Evolutionary conservation across 2,888 invertebrate species (phyloP), one percentile per base, ranked within the genome.

Genomic region (Steinernema scapterisci): DNA sequence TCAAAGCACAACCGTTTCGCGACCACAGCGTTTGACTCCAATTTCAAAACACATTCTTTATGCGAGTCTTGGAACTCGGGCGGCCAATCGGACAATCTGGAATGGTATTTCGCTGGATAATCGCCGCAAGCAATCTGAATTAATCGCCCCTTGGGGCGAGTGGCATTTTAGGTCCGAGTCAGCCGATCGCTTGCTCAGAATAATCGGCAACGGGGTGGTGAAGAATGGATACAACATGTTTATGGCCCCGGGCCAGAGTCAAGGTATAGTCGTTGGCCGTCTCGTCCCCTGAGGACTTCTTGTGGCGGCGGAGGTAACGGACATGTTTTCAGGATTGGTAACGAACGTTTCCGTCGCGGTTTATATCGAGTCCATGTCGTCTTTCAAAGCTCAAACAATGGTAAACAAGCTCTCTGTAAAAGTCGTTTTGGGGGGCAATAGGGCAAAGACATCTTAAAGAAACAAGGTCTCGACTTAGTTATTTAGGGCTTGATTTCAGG

Each of bases 331-430:
- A 84, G 82, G 82, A 2, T 44, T 73, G 52, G 76, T 81, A 23
- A 86, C 86, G 3, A 83, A 86, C 72, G 83, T 86, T 6, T 81
- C 83, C 46, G 84, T 87, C 3, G 87, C 87, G 0, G 71, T 87
- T 45, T 87, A 87, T 78, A 85, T 87, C 48, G 87, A 87, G 73
- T 85, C 86, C 25, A 86, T 87, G 86, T 85, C 85, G 2, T 87
- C 87, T 1, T 87, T 87, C 77, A 84, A 85, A 75, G 86, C 87
- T 21, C 87, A 87, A 72, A 85, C 87, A 5, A 87, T 87, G 87
- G 86, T 81, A 44, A 25, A 48, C 48, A n/a, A 7, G 48, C 5
- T 51, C 3, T 21, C 2, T 70, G 3, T 19, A 23, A 25, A n/a
- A 11, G 16, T 52, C 19, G 25, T 70, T 38, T 70, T 70, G n/a